Percentiles rank a stretch among this genome's conserved stretches.
Conservation (phyloP, 2,888 invertebrate species). For the Koerneria pararmatus region DNA sequence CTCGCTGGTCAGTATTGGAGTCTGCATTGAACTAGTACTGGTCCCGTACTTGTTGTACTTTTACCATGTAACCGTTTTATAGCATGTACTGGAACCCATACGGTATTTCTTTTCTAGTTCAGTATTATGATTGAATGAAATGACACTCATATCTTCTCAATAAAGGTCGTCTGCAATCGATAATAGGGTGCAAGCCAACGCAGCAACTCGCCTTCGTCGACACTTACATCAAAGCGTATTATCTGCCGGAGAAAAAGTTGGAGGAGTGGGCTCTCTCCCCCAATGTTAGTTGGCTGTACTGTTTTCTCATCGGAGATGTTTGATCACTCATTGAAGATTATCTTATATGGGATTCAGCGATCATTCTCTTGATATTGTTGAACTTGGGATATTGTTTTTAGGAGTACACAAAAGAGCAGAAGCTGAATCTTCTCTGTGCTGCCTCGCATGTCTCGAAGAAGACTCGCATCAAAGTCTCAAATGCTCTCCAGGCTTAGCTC, state of each 20-base stretch:
- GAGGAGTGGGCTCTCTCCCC: conserved; percentile 84
- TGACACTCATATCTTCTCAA: too few species aligned
- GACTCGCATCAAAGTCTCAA: conserved; percentile 65
- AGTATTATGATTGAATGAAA: too few species aligned
- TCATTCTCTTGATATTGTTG: neutral
- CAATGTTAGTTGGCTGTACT: conserved; percentile 64
- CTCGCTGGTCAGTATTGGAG: conserved; percentile 72
- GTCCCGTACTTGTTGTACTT: too few species aligned
- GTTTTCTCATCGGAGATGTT: neutral
- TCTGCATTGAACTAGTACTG: too few species aligned
- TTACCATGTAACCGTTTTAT: too few species aligned
- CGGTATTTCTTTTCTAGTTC: too few species aligned
- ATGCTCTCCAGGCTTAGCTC: conserved; percentile 42
- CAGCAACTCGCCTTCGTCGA: conserved; percentile 74
- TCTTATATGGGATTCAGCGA: neutral
- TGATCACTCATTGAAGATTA: neutral
- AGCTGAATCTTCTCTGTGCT: conserved; percentile 77
- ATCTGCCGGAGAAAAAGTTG: conserved; percentile 80
- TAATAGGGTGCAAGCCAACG: neutral
- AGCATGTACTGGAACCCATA: too few species aligned
- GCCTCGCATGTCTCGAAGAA: conserved; percentile 84
- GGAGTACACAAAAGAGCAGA: conserved; percentile 85
- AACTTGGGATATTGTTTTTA: conserved; percentile 55
- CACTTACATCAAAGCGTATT: conserved; percentile 90
- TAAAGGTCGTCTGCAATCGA: too few species aligned